Conservation (phyloP, 1,140 invertebrate genomes). For the Helicorthomorpha holstii region DNA sequence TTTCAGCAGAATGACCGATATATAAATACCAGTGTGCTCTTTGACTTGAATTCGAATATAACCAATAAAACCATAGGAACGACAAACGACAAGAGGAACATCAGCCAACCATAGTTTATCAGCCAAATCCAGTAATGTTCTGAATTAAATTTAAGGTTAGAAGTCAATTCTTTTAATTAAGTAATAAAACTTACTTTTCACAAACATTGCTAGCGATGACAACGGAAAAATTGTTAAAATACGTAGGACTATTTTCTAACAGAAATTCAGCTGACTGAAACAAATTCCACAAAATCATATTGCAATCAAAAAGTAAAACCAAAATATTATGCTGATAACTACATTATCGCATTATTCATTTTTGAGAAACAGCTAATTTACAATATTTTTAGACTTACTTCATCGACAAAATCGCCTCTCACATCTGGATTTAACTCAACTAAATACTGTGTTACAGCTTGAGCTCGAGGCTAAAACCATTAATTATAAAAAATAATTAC, state of each 20-base stretch:
- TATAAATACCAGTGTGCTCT: constrained; percentile 50
- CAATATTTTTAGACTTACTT: constrained; percentile 33
- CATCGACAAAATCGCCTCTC: constrained; percentile 76
- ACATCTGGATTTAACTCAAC: constrained; percentile 88
- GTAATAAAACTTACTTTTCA: constrained; percentile 46
- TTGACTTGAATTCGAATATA: constrained; percentile 74
- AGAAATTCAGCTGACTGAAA: constrained; percentile 52
- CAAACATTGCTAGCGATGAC: constrained; percentile 69
- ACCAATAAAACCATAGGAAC: constrained; percentile 80
- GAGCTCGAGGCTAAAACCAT: constrained; percentile 46
- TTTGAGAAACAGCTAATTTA: too few species aligned
- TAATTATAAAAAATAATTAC: constrained; percentile 49
- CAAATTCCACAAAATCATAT: background rate
- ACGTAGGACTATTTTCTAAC: constrained; percentile 64
- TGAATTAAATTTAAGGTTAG: constrained; percentile 26
- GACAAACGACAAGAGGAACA: constrained; percentile 71
- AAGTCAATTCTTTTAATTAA: constrained; percentile 4
- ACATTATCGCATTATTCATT: background rate
- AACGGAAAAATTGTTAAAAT: constrained; percentile 72
- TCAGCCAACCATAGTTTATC: constrained; percentile 66
- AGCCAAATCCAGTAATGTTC: constrained; percentile 50
- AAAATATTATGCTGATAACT: constrained; percentile 1
- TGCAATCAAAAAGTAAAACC: background rate
- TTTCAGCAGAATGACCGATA: background rate
- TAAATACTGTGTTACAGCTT: constrained; percentile 60